Percentiles rank a stretch among this genome's conserved stretches.
Evolutionary conservation across 1,140 invertebrate genomes (phyloP).

Genomic region (Eueides isabella): DNA sequence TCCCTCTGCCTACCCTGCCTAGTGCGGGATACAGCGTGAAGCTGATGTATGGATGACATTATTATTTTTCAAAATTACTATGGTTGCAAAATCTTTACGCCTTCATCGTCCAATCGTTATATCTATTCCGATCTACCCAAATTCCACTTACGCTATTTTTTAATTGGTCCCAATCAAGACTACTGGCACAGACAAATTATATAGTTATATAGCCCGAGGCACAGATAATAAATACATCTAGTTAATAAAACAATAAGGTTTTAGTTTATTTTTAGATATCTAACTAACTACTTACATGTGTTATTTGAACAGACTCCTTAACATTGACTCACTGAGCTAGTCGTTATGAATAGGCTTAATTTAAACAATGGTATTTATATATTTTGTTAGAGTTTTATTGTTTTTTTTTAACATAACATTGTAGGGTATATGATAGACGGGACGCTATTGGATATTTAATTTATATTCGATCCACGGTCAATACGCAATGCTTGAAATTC

Average conservation of each 20-base stretch:
- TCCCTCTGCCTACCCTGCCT: too few relatives aligned
- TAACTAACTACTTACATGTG: background rate
- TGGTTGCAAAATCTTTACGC: background rate
- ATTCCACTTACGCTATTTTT: slow-evolving; percentile 19
- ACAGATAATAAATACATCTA: slow-evolving; percentile 26
- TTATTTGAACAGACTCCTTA: background rate
- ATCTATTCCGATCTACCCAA: background rate
- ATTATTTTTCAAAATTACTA: too few relatives aligned
- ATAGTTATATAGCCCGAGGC: slow-evolving; percentile 17
- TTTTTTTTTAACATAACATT: background rate
- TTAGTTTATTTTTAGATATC: slow-evolving; percentile 26
- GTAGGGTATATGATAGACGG: background rate
- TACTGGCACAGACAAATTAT: slow-evolving; percentile 7
- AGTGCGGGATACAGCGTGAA: too few relatives aligned
- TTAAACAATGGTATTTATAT: background rate
- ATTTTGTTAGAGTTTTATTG: background rate
- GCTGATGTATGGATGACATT: too few relatives aligned
- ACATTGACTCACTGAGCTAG: background rate
- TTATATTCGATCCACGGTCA: too few relatives aligned
- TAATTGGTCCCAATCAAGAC: slow-evolving; percentile 24
- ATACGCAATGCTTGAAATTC: too few relatives aligned
- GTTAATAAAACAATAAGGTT: slow-evolving; percentile 24
- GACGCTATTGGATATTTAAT: background rate
- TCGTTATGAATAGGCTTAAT: background rate
- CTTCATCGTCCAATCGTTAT: background rate